Evolutionary conservation across 2,888 invertebrate species (phyloP).

Genomic region (Tetramorium bicarinatum): DNA sequence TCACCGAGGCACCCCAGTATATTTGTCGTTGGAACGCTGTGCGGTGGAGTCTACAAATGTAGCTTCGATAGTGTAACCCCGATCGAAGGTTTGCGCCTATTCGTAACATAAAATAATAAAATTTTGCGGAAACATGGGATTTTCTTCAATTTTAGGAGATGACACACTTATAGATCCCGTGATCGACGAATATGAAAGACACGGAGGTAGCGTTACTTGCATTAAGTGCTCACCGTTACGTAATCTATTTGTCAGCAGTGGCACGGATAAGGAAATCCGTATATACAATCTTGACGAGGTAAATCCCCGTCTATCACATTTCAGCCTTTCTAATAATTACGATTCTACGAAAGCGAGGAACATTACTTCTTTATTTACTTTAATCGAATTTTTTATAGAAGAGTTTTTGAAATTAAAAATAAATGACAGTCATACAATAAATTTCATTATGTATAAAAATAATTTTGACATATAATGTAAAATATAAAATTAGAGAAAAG

Average conservation of each 20-base stretch:
- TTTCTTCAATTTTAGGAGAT: constrained; percentile 73
- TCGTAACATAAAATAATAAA: not conserved
- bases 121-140: not conserved
- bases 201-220: constrained; percentile 82
- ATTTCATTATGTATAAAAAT: not conserved
- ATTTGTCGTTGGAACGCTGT: constrained; percentile 84
- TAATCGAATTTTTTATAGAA: not conserved
- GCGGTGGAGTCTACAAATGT: constrained; percentile 84
- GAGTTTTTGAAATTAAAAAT: not conserved
- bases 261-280: constrained; percentile 83
- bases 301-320: not conserved
- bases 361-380: not conserved
- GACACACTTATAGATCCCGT: constrained; percentile 82
- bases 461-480: not conserved
- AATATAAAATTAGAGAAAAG: not conserved
- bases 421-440: not conserved
- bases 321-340: not conserved
- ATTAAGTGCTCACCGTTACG: constrained; percentile 80
- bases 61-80: constrained; percentile 77
- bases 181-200: constrained; percentile 81
- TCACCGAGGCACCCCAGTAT: constrained; percentile 78
- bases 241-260: constrained; percentile 81
- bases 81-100: constrained; percentile 76
- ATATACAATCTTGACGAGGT: constrained; percentile 83
- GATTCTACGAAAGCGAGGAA: not conserved